A percentile compares a stretch with the other conserved stretches of the same genome.
phyloP scores from a whole-genome alignment of 53 echinoderm and acorn worm species.

The Paelopatides confundens region DNA sequence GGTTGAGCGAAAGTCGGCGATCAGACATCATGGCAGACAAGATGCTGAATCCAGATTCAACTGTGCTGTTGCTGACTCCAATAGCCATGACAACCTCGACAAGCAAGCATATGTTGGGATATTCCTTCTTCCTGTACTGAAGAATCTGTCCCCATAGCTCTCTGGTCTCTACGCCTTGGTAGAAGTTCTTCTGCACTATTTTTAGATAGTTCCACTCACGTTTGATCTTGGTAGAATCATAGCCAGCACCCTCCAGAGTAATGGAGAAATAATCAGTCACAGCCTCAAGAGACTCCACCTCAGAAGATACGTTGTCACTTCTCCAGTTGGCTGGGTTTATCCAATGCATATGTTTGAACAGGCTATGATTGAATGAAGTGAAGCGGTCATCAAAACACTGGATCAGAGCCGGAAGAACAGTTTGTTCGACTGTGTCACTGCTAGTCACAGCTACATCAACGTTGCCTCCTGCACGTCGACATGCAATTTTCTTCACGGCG shows the following conservation, averaged over 20 bases:
- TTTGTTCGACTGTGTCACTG: neutral
- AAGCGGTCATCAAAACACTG: constrained; percentile 50
- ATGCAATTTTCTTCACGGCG: constrained; percentile 13
- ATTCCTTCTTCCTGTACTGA: constrained; percentile 28
- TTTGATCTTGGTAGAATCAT: constrained; percentile 35
- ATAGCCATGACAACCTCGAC: constrained; percentile 18
- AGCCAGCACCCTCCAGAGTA: constrained; percentile 53
- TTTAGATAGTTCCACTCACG: constrained; percentile 60
- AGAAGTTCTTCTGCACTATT: constrained; percentile 37
- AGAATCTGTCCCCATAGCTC: constrained; percentile 44
- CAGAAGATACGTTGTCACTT: constrained; percentile 37
- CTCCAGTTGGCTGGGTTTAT: constrained; percentile 69
- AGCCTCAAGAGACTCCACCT: constrained; percentile 52
- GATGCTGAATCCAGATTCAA: neutral
- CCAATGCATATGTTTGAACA: constrained; percentile 65
- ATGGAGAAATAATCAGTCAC: constrained; percentile 48
- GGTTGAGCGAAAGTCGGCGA: neutral
- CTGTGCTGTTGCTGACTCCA: constrained; percentile 20
- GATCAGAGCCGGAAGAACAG: constrained; percentile 21
- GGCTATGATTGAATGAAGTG: constrained; percentile 35
- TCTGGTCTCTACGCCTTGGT: constrained; percentile 10
- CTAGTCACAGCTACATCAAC: neutral
- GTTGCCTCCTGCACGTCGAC: constrained; percentile 38
- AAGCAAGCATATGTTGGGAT: neutral
- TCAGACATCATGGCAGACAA: constrained; percentile 27